Evolutionary conservation across 2,113 vertebrate species (phyloP).

Genomic region (Erpornis zantholeuca): DNA sequence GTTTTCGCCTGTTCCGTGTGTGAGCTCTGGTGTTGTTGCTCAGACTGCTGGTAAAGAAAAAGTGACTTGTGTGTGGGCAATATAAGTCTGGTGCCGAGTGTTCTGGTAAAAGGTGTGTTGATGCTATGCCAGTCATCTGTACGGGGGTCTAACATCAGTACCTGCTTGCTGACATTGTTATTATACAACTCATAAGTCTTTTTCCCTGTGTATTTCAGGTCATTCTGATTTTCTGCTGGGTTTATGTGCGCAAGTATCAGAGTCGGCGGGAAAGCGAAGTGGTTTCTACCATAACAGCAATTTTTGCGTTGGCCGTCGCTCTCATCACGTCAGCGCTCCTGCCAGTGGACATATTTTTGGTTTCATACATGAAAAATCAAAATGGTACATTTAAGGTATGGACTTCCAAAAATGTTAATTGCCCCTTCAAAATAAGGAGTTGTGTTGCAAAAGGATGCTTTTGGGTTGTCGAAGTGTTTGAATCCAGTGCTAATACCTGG

Average conservation of each 20-base stretch:
- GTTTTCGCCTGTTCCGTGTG: rapidly evolving
- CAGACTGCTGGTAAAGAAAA: rapidly evolving
- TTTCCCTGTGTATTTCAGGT: constrained; percentile 70
- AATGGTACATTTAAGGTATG: constrained; percentile 98
- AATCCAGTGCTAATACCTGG: background rate
- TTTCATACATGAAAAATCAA: constrained; percentile 95
- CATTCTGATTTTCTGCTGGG: constrained; percentile 93
- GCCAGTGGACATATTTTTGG: constrained; percentile 97
- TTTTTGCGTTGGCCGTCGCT: constrained; percentile 91
- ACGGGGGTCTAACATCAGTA: too few relatives aligned
- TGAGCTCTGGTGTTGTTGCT: background rate
- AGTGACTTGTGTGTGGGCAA: rapidly evolving
- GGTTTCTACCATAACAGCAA: constrained; percentile 94
- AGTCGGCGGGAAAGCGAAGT: constrained; percentile 96
- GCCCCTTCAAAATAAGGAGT: background rate
- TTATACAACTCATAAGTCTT: rapidly evolving
- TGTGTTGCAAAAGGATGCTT: background rate
- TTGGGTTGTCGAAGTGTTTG: background rate
- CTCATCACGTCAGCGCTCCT: constrained; percentile 95
- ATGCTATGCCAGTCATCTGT: rapidly evolving
- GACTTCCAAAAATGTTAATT: rapidly evolving
- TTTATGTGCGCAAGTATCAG: constrained; percentile 96
- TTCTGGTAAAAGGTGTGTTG: too few relatives aligned
- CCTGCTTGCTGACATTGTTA: rapidly evolving
- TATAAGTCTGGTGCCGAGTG: rapidly evolving